These are phyloP conservation scores for Musca vetustissima DNA, from an alignment of 1,140 invertebrate species.

Conservation along the genomic window DNA sequence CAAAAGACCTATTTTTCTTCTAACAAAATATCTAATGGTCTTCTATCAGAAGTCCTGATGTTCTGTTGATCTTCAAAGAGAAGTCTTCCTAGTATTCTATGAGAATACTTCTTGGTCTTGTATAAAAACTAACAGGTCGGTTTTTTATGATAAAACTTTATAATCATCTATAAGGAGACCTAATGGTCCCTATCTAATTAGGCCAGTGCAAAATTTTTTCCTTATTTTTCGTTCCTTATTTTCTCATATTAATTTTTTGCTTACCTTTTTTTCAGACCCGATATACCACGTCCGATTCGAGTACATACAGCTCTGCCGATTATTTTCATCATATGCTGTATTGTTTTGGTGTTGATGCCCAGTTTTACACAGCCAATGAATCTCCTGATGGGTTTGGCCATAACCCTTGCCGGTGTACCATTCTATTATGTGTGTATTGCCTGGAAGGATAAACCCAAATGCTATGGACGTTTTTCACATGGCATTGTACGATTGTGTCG, in stretches of 20 bases:
- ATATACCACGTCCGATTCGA: constrained; percentile 78
- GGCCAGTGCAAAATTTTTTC: no score
- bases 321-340: constrained; percentile 80
- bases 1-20: no score
- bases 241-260: constrained; percentile 1
- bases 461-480: constrained; percentile 41
- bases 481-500: constrained; percentile 45
- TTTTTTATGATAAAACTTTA: no score
- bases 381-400: constrained; percentile 79
- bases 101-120: no score
- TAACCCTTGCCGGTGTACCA: constrained; percentile 87
- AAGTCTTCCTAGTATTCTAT: no score
- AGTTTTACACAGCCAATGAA: constrained; percentile 76
- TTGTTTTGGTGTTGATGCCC: constrained; percentile 81
- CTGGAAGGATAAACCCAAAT: constrained; percentile 75
- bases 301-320: constrained; percentile 81
- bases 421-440: constrained; percentile 86
- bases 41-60: no score
- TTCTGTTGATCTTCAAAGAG: no score
- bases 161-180: no score
- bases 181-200: no score
- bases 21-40: no score
- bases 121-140: no score
- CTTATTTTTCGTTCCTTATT: no score
- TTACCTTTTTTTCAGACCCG: constrained; percentile 58